Conservation (phyloP, 2,113 vertebrate genomes). For the Mustelus asterias region DNA sequence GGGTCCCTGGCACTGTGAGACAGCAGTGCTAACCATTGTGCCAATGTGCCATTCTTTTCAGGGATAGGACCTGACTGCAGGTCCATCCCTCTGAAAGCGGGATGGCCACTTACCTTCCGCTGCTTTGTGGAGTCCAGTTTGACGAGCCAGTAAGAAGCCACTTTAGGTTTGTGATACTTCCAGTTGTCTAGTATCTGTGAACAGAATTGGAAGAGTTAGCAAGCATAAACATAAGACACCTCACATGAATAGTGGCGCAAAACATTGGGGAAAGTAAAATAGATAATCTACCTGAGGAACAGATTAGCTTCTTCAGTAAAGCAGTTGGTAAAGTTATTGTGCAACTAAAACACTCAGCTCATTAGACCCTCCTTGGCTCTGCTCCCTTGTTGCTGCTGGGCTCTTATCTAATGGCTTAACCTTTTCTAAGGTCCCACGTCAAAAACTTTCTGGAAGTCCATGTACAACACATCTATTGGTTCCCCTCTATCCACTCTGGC, state of each 20-base stretch:
- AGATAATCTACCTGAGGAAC: not conserved
- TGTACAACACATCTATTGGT: too few species aligned
- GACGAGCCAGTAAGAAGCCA: conserved; percentile 92
- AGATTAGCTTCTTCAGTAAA: not conserved
- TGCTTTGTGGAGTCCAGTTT: conserved; percentile 92
- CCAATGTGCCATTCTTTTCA: too few species aligned
- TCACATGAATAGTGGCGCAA: too few species aligned
- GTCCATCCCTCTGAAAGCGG: not conserved
- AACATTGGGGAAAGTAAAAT: not conserved
- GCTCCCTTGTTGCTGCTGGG: not conserved
- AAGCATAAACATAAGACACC: too few species aligned
- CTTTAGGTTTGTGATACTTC: conserved; percentile 94
- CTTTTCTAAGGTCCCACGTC: too few species aligned
- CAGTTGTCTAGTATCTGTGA: conserved; percentile 91
- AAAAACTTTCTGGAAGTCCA: too few species aligned
- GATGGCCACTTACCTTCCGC: conserved; percentile 70
- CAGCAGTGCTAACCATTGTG: too few species aligned
- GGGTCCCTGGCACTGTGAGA: too few species aligned
- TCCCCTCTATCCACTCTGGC: too few species aligned
- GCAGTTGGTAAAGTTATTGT: not conserved
- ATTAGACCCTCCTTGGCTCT: not conserved
- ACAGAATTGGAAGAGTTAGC: not conserved
- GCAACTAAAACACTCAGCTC: not conserved
- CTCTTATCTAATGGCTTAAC: not conserved
- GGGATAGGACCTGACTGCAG: not conserved